These are phyloP conservation scores for Marasmarcha lunaedactyla DNA, from an alignment of 2,888 invertebrate species.

Conservation along the genomic window DNA sequence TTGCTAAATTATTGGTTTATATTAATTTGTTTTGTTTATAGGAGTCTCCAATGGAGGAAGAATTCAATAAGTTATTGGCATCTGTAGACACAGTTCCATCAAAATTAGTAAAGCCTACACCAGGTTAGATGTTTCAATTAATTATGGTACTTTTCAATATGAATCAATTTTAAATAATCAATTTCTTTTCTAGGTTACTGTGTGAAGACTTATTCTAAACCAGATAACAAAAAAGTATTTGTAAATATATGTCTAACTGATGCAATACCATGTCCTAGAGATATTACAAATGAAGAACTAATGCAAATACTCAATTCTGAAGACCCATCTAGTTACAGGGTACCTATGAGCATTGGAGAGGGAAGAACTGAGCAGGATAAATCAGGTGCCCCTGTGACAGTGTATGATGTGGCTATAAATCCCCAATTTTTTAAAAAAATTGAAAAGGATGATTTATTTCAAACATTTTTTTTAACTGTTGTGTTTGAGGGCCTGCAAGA, in stretches of 20 bases:
- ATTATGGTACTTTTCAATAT: too few species aligned
- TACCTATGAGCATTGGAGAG: conserved; percentile 93
- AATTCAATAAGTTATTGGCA: conserved; percentile 69
- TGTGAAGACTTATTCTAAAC: conserved; percentile 77
- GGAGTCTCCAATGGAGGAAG: conserved; percentile 70
- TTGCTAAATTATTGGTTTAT: not conserved
- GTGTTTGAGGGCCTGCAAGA: conserved; percentile 80
- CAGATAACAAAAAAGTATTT: conserved; percentile 80
- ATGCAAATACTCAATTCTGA: conserved; percentile 75
- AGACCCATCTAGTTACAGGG: conserved; percentile 78
- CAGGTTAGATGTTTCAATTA: too few species aligned
- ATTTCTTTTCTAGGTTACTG: conserved; percentile 78
- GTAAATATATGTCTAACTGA: conserved; percentile 87
- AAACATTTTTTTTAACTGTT: conserved; percentile 83
- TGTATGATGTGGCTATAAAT: conserved; percentile 88
- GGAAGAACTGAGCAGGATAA: conserved; percentile 83
- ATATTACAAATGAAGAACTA: conserved; percentile 79
- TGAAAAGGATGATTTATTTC: conserved; percentile 76
- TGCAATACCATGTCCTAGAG: conserved; percentile 79
- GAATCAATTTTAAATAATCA: too few species aligned
- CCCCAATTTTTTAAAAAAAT: conserved; percentile 82
- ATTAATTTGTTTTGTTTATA: conserved; percentile 21
- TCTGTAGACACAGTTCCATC: conserved; percentile 62
- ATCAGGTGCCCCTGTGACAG: conserved; percentile 77
- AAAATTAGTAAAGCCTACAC: conserved; percentile 75